Evolutionary conservation across 1,140 invertebrate genomes (phyloP), one percentile per base, ranked within the genome.

Genomic region (Copidosoma floridanum): DNA sequence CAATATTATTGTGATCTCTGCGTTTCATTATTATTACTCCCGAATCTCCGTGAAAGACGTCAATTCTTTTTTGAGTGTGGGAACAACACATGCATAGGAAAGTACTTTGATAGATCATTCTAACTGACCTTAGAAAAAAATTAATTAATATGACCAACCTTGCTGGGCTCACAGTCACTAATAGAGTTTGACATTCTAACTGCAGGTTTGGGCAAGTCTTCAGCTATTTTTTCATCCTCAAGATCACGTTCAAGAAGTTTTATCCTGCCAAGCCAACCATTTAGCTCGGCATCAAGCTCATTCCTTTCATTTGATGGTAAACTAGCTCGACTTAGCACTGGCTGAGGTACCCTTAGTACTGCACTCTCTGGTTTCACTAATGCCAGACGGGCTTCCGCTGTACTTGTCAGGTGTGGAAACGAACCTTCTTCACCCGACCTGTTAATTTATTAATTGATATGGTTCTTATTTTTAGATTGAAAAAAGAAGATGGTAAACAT

Each of bases 361-460:
- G 70, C 73, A 69, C 84, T 87, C 0, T 77, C 73, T 2, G 85
- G 84, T 54, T 84, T 82, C 2, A 88, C 50, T 40, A 52, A 44
- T 2, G 65, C 63, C 5, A 89, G 69, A 53, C 80, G 79, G 2
- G 84, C 71, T 71, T 87, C 86, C 1, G 84, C 80, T 63, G 72
- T 78, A 32, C 72, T 77, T 0, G 76, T 73, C 29, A 89, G 73
- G 56, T 87, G 81, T 7, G 86, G 86, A 75, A 79, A 89, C 57
- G 72, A 71, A 2, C 88, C 88, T 78, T 89, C 88, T 73, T 89
- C 84, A n/a, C 86, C 86, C 29, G 86, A 88, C 58, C 82, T 83
- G 57, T n/a, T 2, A 55, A 32, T 37, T 32, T 12, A 37, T 2
- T 12, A 37, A 8, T 44, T 44, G 11, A 32, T 26, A 35, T 18